Evolutionary conservation across 2,888 invertebrate species (phyloP).

Genomic region (Drosophila incognita): DNA sequence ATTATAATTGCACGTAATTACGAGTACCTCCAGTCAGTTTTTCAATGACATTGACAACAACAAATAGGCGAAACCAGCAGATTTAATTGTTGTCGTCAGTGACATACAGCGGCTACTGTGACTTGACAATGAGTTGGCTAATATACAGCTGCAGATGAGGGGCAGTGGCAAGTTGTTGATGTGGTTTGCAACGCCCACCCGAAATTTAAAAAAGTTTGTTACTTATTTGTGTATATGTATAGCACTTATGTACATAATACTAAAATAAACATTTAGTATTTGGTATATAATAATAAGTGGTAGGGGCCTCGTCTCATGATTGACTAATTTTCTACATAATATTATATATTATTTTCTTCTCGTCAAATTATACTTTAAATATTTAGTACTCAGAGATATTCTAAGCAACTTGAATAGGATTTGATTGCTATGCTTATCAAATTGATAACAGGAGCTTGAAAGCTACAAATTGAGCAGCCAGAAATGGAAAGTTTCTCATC

Average conservation of each 20-base stretch:
- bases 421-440: not conserved
- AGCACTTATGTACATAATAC: not conserved
- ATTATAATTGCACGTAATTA: conserved; percentile 72
- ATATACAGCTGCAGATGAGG: conserved; percentile 8
- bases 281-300: not conserved
- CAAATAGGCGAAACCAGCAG: conserved; percentile 20
- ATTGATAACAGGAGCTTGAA: not conserved
- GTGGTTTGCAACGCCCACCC: not conserved
- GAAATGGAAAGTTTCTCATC: not conserved
- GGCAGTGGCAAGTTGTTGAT: conserved; percentile 2
- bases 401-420: not conserved
- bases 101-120: conserved; percentile 46
- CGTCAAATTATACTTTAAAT: not conserved
- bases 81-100: conserved; percentile 45
- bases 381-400: not conserved
- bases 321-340: not conserved
- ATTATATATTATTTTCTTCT: not conserved
- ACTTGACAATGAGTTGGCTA: conserved; percentile 37
- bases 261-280: not conserved
- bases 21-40: conserved; percentile 41
- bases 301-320: not conserved
- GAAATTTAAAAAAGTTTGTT: not conserved
- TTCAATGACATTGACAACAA: conserved; percentile 63
- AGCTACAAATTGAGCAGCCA: not conserved
- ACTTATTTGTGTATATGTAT: not conserved